phyloP scores from a whole-genome alignment of 2,888 invertebrate genomes.

The Furcula furcula region DNA sequence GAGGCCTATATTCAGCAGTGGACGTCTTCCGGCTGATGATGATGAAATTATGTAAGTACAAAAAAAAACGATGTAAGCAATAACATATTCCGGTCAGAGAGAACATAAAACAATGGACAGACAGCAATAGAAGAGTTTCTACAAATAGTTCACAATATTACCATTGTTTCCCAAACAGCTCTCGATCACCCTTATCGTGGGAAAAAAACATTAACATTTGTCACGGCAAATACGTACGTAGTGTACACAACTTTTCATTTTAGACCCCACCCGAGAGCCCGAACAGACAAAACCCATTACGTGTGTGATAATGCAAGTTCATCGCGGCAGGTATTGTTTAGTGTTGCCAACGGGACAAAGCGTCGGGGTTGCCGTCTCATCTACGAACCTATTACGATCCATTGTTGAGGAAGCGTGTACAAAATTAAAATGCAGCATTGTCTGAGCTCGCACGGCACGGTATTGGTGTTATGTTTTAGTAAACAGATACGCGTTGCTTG shows the following conservation, averaged over 20 bases:
- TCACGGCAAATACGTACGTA: slow-evolving; percentile 45
- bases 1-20: too few species aligned
- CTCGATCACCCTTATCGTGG: slow-evolving; percentile 50
- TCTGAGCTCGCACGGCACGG: slow-evolving; percentile 51
- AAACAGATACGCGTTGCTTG: slow-evolving; percentile 28
- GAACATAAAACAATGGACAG: too few species aligned
- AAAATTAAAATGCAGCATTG: slow-evolving; percentile 80
- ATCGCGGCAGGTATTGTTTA: slow-evolving; percentile 75
- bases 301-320: slow-evolving; percentile 78
- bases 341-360: slow-evolving; percentile 68
- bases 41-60: too few species aligned
- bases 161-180: slow-evolving; percentile 16
- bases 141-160: too few species aligned
- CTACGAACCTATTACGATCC: slow-evolving; percentile 71
- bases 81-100: too few species aligned
- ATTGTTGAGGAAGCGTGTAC: slow-evolving; percentile 67
- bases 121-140: too few species aligned
- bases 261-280: slow-evolving; percentile 38
- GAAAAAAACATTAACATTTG: slow-evolving; percentile 56
- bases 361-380: slow-evolving; percentile 69
- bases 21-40: too few species aligned
- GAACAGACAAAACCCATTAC: slow-evolving; percentile 77
- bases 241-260: slow-evolving; percentile 56
- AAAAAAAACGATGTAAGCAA: too few species aligned
- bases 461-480: slow-evolving; percentile 57